Conservation (phyloP, 2,888 invertebrate genomes). For the Heliothis peltigera region DNA sequence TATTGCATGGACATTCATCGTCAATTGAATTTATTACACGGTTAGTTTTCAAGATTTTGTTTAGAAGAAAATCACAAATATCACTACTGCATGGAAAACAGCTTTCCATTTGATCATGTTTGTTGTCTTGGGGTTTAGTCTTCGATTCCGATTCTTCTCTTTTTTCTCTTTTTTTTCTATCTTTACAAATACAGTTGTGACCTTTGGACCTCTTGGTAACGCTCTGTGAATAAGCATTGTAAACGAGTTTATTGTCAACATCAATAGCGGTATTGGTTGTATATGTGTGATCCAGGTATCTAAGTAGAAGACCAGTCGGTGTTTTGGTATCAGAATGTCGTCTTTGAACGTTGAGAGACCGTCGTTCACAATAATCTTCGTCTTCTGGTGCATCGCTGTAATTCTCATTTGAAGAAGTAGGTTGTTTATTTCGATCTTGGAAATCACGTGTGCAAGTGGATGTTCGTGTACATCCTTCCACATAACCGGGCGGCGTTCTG, state of each 20-base stretch:
- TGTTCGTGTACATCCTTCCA: constrained; percentile 84
- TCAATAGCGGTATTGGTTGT: background rate
- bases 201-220: constrained; percentile 23
- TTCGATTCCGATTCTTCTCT: constrained; percentile 53
- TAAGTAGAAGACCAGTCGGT: background rate
- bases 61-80: constrained; percentile 45
- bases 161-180: constrained; percentile 62
- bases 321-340: constrained; percentile 65
- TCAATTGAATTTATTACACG: constrained; percentile 16
- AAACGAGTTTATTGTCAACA: background rate
- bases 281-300: constrained; percentile 19
- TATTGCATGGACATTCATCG: constrained; percentile 55
- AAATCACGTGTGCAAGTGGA: constrained; percentile 84
- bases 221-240: background rate
- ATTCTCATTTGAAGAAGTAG: constrained; percentile 53
- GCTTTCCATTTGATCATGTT: constrained; percentile 17
- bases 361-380: constrained; percentile 84
- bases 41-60: constrained; percentile 40
- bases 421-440: constrained; percentile 79
- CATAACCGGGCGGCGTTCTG: constrained; percentile 82
- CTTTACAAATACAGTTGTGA: constrained; percentile 60
- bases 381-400: constrained; percentile 60
- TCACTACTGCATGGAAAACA: constrained; percentile 34
- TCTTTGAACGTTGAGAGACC: constrained; percentile 74
- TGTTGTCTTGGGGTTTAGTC: background rate